A percentile compares a stretch with the other conserved stretches of the same genome.
Evolutionary conservation across 2,888 invertebrate genomes (phyloP).

Genomic region (Epinotia brunnichana): DNA sequence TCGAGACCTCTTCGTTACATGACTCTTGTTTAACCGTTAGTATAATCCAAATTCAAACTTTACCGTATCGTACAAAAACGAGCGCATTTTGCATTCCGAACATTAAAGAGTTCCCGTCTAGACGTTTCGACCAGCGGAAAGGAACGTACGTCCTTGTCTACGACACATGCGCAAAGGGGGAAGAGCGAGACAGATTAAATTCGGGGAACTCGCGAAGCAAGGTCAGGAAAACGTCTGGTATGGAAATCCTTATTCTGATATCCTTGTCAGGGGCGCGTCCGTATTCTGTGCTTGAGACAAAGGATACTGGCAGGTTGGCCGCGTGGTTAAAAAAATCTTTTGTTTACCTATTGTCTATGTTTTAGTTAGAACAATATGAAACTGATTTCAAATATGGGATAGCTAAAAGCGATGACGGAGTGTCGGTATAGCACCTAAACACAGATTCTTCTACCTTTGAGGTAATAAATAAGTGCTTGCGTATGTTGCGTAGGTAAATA

Average conservation of each 20-base stretch:
- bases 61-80: slow-evolving; percentile 17
- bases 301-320: not conserved
- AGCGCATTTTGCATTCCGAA: slow-evolving; percentile 35
- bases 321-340: not conserved
- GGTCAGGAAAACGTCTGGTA: slow-evolving; percentile 80
- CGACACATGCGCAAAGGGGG: slow-evolving; percentile 75
- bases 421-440: no score
- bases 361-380: not conserved
- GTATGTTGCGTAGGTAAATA: not conserved
- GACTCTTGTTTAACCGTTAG: not conserved
- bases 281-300: not conserved
- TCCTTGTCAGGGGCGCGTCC: not conserved
- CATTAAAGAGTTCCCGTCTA: slow-evolving; percentile 82
- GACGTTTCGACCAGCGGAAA: slow-evolving; percentile 79
- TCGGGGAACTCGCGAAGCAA: slow-evolving; percentile 72
- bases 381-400: not conserved
- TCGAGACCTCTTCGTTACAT: not conserved
- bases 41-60: slow-evolving; percentile 17
- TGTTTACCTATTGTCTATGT: not conserved
- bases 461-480: not conserved
- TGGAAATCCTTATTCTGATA: slow-evolving; percentile 21
- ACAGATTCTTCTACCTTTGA: not conserved
- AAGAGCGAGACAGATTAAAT: slow-evolving; percentile 64
- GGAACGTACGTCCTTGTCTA: slow-evolving; percentile 64
- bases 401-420: no score